Conservation (phyloP, 2,888 invertebrate species). For the Ormyrus rosae region DNA sequence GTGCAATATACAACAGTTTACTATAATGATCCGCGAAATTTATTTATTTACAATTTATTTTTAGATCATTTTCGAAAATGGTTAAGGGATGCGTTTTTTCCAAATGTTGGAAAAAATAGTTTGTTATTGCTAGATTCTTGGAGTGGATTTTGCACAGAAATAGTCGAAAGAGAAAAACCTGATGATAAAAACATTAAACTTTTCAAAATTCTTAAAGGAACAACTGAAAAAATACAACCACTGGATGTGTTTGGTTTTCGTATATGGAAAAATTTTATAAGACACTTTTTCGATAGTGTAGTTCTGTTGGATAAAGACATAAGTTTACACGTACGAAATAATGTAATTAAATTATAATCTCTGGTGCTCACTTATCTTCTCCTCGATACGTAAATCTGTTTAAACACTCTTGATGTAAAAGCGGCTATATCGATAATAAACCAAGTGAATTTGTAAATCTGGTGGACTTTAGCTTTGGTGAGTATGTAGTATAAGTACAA, state of each 20-base stretch:
- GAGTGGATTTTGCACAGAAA: background rate
- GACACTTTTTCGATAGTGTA: conserved; percentile 18
- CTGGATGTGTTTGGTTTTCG: conserved; percentile 19
- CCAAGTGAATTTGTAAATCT: conserved; percentile 7
- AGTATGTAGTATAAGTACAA: too few relatives aligned
- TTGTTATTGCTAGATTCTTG: too few relatives aligned
- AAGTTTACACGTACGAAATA: conserved; percentile 13
- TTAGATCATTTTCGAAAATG: background rate
- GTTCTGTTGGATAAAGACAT: conserved; percentile 11
- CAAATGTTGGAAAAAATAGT: conserved; percentile 4
- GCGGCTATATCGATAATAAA: conserved; percentile 24
- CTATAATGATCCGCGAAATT: background rate
- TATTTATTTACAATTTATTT: background rate
- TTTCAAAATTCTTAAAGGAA: conserved; percentile 15
- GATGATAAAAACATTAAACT: conserved; percentile 11
- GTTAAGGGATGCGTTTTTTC: conserved; percentile 21
- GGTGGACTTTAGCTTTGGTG: conserved; percentile 11
- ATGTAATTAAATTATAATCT: conserved; percentile 10
- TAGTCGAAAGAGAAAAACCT: background rate
- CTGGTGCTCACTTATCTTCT: background rate
- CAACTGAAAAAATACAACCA: conserved; percentile 10
- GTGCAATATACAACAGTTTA: background rate
- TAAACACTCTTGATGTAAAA: background rate
- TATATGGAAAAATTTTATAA: conserved; percentile 14
- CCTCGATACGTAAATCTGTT: conserved; percentile 23